Evolutionary conservation across 2,113 vertebrate genomes (phyloP).

Genomic region (Bucco capensis): DNA sequence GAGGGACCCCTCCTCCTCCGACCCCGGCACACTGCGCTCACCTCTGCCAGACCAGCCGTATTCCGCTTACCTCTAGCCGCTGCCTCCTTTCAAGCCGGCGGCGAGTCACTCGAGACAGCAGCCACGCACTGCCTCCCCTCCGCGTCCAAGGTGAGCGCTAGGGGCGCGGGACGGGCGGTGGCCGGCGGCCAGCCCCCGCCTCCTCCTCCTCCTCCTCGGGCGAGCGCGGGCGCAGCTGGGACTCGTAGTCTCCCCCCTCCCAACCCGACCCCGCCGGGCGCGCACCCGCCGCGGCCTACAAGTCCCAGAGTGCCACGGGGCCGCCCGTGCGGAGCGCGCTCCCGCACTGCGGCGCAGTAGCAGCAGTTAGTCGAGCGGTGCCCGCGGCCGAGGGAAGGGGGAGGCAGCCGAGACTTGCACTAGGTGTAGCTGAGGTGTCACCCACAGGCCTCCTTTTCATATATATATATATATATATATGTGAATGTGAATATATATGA

Average conservation of each 20-base stretch:
- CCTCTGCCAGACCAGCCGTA: neutral
- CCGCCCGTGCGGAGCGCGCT: neutral
- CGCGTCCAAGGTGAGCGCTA: neutral
- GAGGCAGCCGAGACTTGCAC: too few species aligned
- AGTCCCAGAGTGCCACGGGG: neutral
- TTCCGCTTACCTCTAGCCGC: neutral
- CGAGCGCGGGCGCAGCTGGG: neutral
- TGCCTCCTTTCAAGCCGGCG: neutral
- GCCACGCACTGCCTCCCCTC: neutral
- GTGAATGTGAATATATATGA: too few species aligned
- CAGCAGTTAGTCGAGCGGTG: rapidly evolving
- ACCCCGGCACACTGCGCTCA: neutral
- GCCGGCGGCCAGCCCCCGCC: neutral
- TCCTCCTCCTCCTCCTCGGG: neutral
- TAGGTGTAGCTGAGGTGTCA: neutral
- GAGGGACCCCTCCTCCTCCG: too few species aligned
- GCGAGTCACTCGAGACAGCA: neutral
- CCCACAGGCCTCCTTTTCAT: too few species aligned
- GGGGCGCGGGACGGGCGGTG: neutral
- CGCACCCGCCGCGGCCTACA: neutral
- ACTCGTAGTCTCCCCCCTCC: neutral
- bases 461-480: neutral
- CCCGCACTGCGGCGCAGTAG: too few species aligned
- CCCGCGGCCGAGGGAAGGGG: neutral
- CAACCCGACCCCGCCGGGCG: neutral